These are phyloP conservation scores for Syrmaticus mikado DNA, from an alignment of 2,113 vertebrate species.

Conservation along the genomic window DNA sequence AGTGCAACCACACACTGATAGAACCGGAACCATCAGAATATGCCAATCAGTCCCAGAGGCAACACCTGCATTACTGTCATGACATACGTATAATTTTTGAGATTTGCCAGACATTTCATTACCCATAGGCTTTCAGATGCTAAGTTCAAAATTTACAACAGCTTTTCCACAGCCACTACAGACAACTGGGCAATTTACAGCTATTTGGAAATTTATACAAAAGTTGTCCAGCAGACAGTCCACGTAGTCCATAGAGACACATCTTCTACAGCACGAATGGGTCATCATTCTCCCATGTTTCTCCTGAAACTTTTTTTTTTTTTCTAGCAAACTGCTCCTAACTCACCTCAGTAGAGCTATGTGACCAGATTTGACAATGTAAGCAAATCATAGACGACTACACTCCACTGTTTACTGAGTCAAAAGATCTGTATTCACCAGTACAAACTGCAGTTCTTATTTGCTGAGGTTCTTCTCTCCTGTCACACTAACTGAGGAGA, in stretches of 20 bases:
- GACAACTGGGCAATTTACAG: neutral
- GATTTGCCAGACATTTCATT: neutral
- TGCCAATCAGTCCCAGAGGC: neutral
- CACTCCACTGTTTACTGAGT: neutral
- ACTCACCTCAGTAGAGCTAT: neutral
- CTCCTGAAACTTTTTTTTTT: neutral
- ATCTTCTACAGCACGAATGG: neutral
- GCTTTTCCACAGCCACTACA: neutral
- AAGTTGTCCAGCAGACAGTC: neutral
- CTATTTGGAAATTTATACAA: neutral
- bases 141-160: neutral
- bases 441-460: fast-evolving
- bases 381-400: neutral
- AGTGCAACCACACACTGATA: neutral
- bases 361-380: neutral
- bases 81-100: neutral
- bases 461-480: neutral
- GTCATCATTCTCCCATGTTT: neutral
- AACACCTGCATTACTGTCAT: fast-evolving
- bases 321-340: neutral
- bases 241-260: neutral
- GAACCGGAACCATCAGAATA: neutral
- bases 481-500: neutral
- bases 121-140: neutral
- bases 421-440: neutral